Base-by-base conservation (phyloP, 2,797 vertebrate species). In the Sebastolobus altivelis region DNA sequence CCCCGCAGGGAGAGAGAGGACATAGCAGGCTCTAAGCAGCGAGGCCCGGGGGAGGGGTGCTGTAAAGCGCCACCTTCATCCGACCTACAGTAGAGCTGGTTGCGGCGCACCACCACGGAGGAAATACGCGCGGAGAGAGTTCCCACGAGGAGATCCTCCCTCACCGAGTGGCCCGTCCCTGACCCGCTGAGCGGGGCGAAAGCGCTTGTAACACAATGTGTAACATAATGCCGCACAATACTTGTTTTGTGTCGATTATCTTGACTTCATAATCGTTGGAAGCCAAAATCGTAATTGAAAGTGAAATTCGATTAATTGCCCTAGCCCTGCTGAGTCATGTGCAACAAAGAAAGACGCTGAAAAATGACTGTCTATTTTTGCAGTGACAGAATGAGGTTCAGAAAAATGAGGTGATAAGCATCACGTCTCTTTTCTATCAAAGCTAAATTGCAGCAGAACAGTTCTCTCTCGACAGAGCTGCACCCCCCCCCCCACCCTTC, bases 401-500 rank as follows among this genome's bases (percentile, higher is more conserved):
- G 58, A 31, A 58, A 66, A 79, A 76, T 46, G 40, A 78, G 6
- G 4, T 25, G 76, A 81, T 22, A 11, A 55, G 22, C 35, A 16
- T 72, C 60, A 68, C 22, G 49, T 46, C 22, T 37, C 1, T 82
- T 43, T 84, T 78, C 37, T 84, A 1, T 72, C 55, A 14, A 46
- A 56, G 27, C 52, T 13, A 25, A 60, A 80, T 70, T 27, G 37
- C 43, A 60, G 59, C 63, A 46, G 55, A 72, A 65, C 29, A 56
- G 35, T 81, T 68, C 71, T 54, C 67, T 59, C 31, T 81, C 77
- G 66, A 73, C 72, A 18, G 76, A 72, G 52, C 35, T 38, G 37
- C 65, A 7, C 29, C 33, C 3, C 13, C 3, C 20, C 37, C 4
- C 4, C 0, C 4, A 7, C 1, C 16, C 40, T 4, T 38, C 49